Percentiles rank a stretch among this genome's conserved stretches.
phyloP scores from a whole-genome alignment of 1,140 invertebrate genomes.

The Plectus sambesii region DNA sequence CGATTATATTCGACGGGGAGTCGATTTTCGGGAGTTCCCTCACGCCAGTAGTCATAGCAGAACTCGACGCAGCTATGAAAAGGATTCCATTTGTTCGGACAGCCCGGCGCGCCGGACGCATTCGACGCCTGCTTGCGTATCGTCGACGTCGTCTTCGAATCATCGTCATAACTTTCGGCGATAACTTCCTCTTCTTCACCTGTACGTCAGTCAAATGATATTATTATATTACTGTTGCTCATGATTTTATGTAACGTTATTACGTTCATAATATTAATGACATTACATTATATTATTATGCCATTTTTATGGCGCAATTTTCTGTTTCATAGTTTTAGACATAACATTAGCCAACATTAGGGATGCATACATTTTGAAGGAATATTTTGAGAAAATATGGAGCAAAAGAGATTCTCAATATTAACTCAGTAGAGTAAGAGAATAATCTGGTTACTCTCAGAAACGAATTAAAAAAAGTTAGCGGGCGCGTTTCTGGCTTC shows the following conservation, averaged over 20 bases:
- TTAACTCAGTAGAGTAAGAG: too few species aligned
- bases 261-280: too few species aligned
- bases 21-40: constrained; percentile 59
- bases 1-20: constrained; percentile 59
- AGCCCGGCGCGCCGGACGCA: constrained; percentile 54
- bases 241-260: too few species aligned
- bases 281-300: too few species aligned
- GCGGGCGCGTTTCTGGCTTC: too few species aligned
- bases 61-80: constrained; percentile 80
- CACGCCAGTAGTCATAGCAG: constrained; percentile 77
- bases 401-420: background rate
- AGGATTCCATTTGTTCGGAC: constrained; percentile 90
- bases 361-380: too few species aligned
- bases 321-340: too few species aligned
- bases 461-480: too few species aligned
- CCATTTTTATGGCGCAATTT: too few species aligned
- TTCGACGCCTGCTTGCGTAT: constrained; percentile 19
- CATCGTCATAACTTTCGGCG: constrained; percentile 69
- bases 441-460: too few species aligned
- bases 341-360: too few species aligned
- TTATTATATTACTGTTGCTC: too few species aligned
- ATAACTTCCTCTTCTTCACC: constrained; percentile 63
- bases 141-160: constrained; percentile 21
- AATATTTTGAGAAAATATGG: background rate
- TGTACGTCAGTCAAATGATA: constrained; percentile 15